Evolutionary conservation across 2,797 vertebrate genomes (phyloP), one percentile per base, ranked within the genome.

Genomic region (Smutsia temminckii): DNA sequence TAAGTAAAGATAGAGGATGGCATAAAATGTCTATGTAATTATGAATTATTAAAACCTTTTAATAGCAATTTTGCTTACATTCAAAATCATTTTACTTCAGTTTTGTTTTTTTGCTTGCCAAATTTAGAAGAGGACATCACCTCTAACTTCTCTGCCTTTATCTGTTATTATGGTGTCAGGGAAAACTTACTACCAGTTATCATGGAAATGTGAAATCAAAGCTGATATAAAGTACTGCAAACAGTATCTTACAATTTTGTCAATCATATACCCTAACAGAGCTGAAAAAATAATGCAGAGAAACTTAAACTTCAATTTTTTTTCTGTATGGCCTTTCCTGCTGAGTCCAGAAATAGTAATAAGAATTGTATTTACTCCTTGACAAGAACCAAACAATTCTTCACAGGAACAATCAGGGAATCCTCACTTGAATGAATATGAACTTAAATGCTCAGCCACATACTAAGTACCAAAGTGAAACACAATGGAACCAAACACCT

Each of bases 111-210:
- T 92, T 10, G 89, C 17, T 7, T 80, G 61, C 29, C 23, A 79
- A 57, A 78, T 51, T 85, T 55, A 9, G 55, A 90, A 86, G 32
- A 37, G 18, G 6, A 68, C 42, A 25, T 2, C 13, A 71, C 2
- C 69, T 86, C 69, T 95, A 75, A 96, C 71, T 87, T 83, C 55
- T 88, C n/a, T 68, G 29, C 23, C 89, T 66, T 80, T 57, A 79
- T 61, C 49, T 80, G 46, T 72, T 80, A 86, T 77, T 80, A 86
- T 0, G 29, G n/a, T 46, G 57, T 23, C 37, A 46, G 94, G 27
- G 64, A 85, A 88, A 92, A 85, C 12, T 91, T 74, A 37, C 3
- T 80, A 61, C 32, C 92, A 40, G 55, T 53, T 69, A 68, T 46
- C 53, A 79, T 32, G 7, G 89, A 94, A 96, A 87, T 71, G 16